Conservation (phyloP, 2,888 invertebrate species). For the Lysandra bellargus region DNA sequence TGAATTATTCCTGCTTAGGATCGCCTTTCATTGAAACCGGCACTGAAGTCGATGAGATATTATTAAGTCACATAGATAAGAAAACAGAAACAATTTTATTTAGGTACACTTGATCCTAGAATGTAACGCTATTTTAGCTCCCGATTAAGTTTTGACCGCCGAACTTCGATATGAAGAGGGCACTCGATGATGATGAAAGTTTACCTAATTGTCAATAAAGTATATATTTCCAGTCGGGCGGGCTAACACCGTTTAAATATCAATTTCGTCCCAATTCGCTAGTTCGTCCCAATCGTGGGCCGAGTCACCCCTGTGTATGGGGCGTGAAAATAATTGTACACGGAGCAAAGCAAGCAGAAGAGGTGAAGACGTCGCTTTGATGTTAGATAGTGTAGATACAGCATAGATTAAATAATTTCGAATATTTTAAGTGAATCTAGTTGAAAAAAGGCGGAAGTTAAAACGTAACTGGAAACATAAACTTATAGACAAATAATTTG, state of each 20-base stretch:
- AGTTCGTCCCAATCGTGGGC: constrained; percentile 23
- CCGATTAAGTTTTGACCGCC: not conserved
- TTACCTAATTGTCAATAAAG: constrained; percentile 10
- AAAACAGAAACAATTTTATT: too few relatives aligned
- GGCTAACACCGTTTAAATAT: constrained; percentile 18
- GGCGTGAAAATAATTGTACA: constrained; percentile 34
- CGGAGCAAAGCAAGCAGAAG: constrained; percentile 31
- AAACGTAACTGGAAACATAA: too few relatives aligned
- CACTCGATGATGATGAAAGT: not conserved
- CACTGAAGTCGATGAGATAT: too few relatives aligned
- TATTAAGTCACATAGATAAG: too few relatives aligned
- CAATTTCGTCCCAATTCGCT: constrained; percentile 24
- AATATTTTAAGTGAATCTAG: too few relatives aligned
- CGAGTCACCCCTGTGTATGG: constrained; percentile 28
- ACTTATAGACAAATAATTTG: too few relatives aligned
- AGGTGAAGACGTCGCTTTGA: not conserved
- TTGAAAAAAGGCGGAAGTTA: too few relatives aligned
- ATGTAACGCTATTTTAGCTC: not conserved
- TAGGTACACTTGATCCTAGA: too few relatives aligned
- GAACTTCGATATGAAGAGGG: too few relatives aligned
- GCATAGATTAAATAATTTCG: not conserved
- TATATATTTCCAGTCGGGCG: constrained; percentile 11
- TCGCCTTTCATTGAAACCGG: too few relatives aligned
- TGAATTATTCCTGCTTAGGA: too few relatives aligned
- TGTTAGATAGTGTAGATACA: not conserved